Evolutionary conservation across 2,888 invertebrate species (phyloP).

Genomic region (Lucinisca nassula): DNA sequence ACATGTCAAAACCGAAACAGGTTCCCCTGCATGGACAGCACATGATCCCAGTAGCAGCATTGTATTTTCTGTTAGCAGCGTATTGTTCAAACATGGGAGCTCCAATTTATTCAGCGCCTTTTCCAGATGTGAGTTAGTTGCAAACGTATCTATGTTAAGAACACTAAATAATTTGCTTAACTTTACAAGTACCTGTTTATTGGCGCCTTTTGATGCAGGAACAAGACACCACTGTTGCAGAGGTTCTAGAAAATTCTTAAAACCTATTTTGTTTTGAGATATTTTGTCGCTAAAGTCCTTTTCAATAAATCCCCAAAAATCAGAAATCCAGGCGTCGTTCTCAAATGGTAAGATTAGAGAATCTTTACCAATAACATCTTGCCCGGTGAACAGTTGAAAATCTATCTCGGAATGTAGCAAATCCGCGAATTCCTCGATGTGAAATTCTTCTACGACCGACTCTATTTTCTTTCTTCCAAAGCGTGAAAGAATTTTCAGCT

Average conservation of each 20-base stretch:
- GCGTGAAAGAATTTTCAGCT: not conserved
- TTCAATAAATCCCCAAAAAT: not conserved
- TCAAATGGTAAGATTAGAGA: not conserved
- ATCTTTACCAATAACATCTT: not conserved
- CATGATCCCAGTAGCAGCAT: not conserved
- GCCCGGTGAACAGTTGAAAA: not conserved
- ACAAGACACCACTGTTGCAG: not conserved
- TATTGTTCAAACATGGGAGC: not conserved
- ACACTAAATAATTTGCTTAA: not conserved
- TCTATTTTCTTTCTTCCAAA: not conserved
- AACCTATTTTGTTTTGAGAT: not conserved
- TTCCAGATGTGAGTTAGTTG: not conserved
- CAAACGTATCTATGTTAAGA: not conserved
- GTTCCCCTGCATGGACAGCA: not conserved
- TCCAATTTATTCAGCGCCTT: not conserved
- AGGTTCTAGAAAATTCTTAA: not conserved
- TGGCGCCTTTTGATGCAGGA: not conserved
- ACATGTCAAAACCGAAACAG: not conserved
- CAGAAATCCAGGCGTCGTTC: not conserved
- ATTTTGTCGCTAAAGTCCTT: not conserved
- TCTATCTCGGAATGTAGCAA: not conserved
- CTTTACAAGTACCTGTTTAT: not conserved
- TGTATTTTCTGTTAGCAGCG: not conserved
- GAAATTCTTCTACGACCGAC: not conserved
- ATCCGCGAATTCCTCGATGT: not conserved